These are phyloP conservation scores for Drosophila rubida DNA, from an alignment of 2,888 invertebrate species.

Conservation along the genomic window DNA sequence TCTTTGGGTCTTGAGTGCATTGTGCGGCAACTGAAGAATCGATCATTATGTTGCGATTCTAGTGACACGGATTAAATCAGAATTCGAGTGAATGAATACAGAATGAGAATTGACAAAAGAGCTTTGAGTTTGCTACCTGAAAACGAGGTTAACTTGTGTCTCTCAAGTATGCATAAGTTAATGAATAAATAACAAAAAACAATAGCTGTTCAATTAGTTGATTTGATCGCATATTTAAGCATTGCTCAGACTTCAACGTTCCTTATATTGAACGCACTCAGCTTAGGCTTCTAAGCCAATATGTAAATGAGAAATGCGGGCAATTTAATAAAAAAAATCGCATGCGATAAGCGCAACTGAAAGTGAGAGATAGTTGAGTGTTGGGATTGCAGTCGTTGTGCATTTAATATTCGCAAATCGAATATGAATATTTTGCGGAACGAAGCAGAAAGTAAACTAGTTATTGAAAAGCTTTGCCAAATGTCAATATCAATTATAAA, in stretches of 20 bases:
- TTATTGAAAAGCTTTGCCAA: slow-evolving; percentile 37
- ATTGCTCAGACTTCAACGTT: no score
- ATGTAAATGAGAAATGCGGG: neutral
- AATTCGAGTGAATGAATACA: neutral
- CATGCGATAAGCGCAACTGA: neutral
- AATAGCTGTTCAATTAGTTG: no score
- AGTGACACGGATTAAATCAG: neutral
- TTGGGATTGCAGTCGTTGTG: neutral
- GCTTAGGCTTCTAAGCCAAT: neutral
- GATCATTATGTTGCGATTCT: slow-evolving; percentile 1
- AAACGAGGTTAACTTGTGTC: no score
- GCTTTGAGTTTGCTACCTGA: no score
- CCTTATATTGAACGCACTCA: no score
- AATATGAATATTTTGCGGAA: slow-evolving; percentile 13
- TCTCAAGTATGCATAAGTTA: no score
- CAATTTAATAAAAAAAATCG: neutral
- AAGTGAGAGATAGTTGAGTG: neutral
- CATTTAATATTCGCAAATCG: slow-evolving; percentile 3
- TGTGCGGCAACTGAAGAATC: neutral
- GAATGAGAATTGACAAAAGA: no score
- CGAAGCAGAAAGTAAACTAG: slow-evolving; percentile 19
- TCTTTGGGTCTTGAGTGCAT: slow-evolving; percentile 1
- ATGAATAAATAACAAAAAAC: no score
- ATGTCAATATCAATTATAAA: slow-evolving; percentile 59
- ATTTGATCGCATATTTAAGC: no score